These are phyloP conservation scores for Lysandra bellargus DNA, from an alignment of 2,888 invertebrate species.

Conservation along the genomic window DNA sequence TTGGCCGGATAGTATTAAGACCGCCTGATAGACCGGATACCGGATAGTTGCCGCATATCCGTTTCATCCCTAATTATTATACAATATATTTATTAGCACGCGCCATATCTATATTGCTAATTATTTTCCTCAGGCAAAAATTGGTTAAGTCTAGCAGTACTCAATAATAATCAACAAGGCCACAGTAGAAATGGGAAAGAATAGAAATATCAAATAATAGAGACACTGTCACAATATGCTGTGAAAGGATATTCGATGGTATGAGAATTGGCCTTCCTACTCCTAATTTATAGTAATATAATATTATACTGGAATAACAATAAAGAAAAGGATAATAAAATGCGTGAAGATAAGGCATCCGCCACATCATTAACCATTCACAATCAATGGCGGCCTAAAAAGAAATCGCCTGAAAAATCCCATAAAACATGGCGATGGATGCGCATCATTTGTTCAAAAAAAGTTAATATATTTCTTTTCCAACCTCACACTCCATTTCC, in stretches of 20 bases:
- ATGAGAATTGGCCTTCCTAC: no score
- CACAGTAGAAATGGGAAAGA: no score
- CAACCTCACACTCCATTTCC: background rate
- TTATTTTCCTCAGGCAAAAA: background rate
- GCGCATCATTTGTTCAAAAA: slow-evolving; percentile 22
- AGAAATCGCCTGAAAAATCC: slow-evolving; percentile 11
- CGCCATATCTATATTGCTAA: background rate
- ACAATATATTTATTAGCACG: background rate
- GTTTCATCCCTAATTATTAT: no score
- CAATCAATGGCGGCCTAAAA: background rate
- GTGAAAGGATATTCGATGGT: no score
- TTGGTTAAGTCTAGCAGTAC: no score
- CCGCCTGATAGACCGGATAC: no score
- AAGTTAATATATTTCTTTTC: slow-evolving; percentile 18
- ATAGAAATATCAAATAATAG: no score
- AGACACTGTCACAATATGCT: no score
- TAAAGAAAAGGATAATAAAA: background rate
- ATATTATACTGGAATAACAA: background rate
- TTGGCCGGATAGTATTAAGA: no score
- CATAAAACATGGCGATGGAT: slow-evolving; percentile 20
- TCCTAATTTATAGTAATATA: no score
- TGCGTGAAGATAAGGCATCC: background rate
- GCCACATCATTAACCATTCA: slow-evolving; percentile 1
- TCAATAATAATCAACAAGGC: no score
- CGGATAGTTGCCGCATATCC: no score